Base-by-base conservation (phyloP, 2,888 invertebrate genomes). In the Tribolium freemani region DNA sequence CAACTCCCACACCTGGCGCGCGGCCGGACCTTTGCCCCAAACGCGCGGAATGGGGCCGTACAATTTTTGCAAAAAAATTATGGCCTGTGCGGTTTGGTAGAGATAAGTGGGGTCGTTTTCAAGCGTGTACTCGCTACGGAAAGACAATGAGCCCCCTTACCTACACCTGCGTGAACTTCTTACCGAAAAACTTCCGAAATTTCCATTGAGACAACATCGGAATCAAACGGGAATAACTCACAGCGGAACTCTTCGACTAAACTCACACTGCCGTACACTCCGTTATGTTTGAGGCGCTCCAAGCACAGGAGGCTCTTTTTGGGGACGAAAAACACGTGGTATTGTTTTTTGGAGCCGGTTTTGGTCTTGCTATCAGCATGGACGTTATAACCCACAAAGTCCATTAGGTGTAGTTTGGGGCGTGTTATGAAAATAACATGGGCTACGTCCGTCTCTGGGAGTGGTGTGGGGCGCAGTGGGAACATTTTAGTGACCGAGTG, bases 201-300 rank as follows among this genome's bases (percentile, higher is more conserved):
- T 87, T 98, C 98, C 92, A 98, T 93, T 0, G 98, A 97, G 79
- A 98, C 90, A 6, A 98, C 89, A 87, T 98, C 98, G 81, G 92
- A 93, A 81, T 98, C 98, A 80, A 98, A 91, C 0, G 97, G 97
- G 83, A 96, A 95, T 50, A 98, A 90, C 80, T 96, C 94, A 85
- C 97, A 94, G 71, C 93, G 90, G 79, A 97, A 94, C 87, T 97
- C 96, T 79, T 95, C 94, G 30, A 95, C 90, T 11, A 92, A 89
- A 0, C 91, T 90, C 64, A 97, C 91, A 80, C 91, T 93, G 1
- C 92, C 92, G 77, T 91, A 90, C 1, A 97, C 95, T 0, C 96
- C 95, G 77, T 93, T 90, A 81, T 95, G 93, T 86, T 94, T 92
- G 6, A 98, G 88, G 80, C 94, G 93, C 79, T 94, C 95, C 83